These are phyloP conservation scores for Centroberyx gerrardi DNA, from an alignment of 2,797 vertebrate species.

Conservation along the genomic window DNA sequence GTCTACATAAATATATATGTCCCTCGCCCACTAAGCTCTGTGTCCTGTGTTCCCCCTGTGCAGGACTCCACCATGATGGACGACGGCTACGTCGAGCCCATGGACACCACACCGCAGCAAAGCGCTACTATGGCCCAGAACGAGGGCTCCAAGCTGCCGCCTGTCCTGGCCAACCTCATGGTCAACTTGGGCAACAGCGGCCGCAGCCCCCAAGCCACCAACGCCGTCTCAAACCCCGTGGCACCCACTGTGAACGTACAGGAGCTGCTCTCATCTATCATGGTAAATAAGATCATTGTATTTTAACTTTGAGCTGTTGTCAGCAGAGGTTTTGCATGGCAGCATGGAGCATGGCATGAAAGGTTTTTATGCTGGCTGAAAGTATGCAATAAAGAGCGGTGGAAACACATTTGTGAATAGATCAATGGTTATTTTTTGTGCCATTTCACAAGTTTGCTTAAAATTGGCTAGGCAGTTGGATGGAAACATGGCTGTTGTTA, in stretches of 20 bases:
- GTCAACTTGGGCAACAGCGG: constrained; percentile 89
- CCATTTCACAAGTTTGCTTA: no score
- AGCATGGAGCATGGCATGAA: no score
- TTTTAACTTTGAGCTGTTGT: no score
- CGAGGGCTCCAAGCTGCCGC: constrained; percentile 92
- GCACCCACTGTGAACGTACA: constrained; percentile 90
- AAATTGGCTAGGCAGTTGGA: not conserved
- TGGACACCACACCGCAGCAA: constrained; percentile 80
- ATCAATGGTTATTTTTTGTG: no score
- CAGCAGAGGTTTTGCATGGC: no score
- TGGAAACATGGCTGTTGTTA: not conserved
- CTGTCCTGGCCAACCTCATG: constrained; percentile 95
- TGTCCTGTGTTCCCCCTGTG: constrained; percentile 4
- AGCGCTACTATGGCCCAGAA: constrained; percentile 69
- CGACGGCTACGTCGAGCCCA: constrained; percentile 85
- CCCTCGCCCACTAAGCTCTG: not conserved
- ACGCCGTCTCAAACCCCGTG: constrained; percentile 72
- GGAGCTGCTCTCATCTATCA: constrained; percentile 95
- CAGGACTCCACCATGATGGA: constrained; percentile 91
- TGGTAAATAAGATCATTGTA: constrained; percentile 80
- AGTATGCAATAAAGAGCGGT: no score
- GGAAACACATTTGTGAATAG: no score
- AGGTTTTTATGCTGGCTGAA: no score
- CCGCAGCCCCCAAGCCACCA: constrained; percentile 81
- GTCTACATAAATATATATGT: not conserved